These are phyloP conservation scores for Aplysia californica DNA, from an alignment of 1,140 invertebrate genomes.

Conservation along the genomic window DNA sequence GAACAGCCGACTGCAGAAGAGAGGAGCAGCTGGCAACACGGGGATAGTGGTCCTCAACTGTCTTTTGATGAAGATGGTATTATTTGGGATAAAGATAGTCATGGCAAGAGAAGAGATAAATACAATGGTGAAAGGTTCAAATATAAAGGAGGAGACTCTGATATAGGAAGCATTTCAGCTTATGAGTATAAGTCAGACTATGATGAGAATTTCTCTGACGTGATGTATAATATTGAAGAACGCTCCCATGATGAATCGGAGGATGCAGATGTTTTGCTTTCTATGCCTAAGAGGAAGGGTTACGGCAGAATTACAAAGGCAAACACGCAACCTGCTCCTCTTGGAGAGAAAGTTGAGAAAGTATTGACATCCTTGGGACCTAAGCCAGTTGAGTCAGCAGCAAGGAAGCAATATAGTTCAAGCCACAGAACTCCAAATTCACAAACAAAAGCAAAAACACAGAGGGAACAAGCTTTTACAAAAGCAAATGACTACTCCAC, in stretches of 20 bases:
- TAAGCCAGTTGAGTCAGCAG: not conserved
- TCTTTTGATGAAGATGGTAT: slow-evolving; percentile 42
- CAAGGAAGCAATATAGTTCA: not conserved
- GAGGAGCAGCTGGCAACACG: not conserved
- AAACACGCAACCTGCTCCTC: not conserved
- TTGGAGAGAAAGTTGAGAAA: slow-evolving; percentile 4
- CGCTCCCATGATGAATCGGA: not conserved
- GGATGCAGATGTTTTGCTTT: not conserved
- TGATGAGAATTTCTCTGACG: no score
- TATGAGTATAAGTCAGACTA: no score
- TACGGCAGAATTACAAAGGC: no score
- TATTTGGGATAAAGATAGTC: slow-evolving; percentile 33
- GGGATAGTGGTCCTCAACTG: not conserved
- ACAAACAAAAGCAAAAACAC: not conserved
- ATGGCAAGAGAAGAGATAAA: not conserved
- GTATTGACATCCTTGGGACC: not conserved
- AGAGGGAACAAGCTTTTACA: not conserved
- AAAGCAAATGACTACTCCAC: slow-evolving; percentile 8
- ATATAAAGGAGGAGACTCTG: slow-evolving; percentile 1
- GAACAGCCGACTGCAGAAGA: not conserved
- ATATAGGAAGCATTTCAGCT: slow-evolving; percentile 7
- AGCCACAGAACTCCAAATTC: not conserved
- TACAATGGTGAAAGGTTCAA: not conserved
- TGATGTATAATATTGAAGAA: not conserved
- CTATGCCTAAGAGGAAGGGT: not conserved